Base-by-base conservation (phyloP, 2,888 invertebrate species). In the Drosophila recens region DNA sequence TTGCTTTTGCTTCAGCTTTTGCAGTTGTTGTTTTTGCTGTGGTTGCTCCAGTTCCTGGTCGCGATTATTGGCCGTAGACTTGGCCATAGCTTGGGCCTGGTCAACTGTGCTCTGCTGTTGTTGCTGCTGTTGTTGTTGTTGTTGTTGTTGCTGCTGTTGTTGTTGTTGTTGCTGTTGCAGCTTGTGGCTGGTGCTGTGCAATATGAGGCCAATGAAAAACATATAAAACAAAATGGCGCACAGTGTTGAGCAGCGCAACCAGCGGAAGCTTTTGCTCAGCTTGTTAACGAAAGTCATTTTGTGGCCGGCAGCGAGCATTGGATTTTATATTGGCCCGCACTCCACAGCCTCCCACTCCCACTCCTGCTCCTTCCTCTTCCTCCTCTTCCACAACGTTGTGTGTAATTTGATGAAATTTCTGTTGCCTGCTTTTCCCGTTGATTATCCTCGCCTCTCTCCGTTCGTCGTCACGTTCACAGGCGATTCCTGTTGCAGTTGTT, bases 151-250 rank as follows among this genome's bases (percentile, higher is more conserved):
- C 11, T 72, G 76, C 2, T 76, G 73, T 8, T 72, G 71, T 2
- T 69, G 69, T 15, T 72, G 72, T n/a, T 79, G 76, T n/a, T 62
- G 84, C 65, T 81, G 81, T 54, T 90, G 90, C 79, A 91, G 75
- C 80, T 90, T 91, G 78, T 90, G 89, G 77, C 90, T 90, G 76
- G 94, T 93, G 65, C 94, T 90, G 82, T 93, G 92, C 91, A 94
- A 93, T 79, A 94, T 94, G 84, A 94, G 90, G 63, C 93, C 91
- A 82, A 94, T 93, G 87, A 94, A 94, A 72, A 93, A 91, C 69
- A 94, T 89, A 90, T 94, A 94, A 87, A 94, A 93, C 79, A 94
- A 90, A 80, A 94, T 91, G 67, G 94, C 94, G 72, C 94, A 93
- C 58, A 93, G 91, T 76, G 94, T 94, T 20, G 94, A 94, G 94